Evolutionary conservation across 2,888 invertebrate genomes (phyloP).

Genomic region (Eulithis testata): DNA sequence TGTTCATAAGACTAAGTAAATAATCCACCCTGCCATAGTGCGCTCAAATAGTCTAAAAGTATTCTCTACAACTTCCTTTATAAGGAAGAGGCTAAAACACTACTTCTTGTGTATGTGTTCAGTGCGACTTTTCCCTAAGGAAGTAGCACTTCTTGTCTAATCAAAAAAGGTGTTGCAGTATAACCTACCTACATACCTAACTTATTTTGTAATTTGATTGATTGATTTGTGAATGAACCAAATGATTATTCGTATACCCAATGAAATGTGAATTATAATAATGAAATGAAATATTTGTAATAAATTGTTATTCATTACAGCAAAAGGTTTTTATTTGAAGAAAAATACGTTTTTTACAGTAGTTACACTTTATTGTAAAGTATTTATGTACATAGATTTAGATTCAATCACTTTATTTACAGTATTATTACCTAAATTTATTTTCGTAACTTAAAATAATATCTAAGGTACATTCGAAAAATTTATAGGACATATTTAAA

Average conservation of each 20-base stretch:
- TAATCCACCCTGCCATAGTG: slow-evolving; percentile 9
- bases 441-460: slow-evolving; percentile 14
- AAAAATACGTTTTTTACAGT: neutral
- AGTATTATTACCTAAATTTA: slow-evolving; percentile 22
- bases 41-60: neutral
- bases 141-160: too few species aligned
- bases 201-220: neutral
- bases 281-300: slow-evolving; percentile 55
- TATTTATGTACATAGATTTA: slow-evolving; percentile 41
- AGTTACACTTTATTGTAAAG: slow-evolving; percentile 39
- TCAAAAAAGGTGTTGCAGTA: too few species aligned
- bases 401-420: slow-evolving; percentile 35
- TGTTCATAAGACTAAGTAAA: neutral
- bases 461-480: neutral
- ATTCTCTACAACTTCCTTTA: too few species aligned
- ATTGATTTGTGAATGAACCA: slow-evolving; percentile 9
- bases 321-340: slow-evolving; percentile 2
- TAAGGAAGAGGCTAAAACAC: too few species aligned
- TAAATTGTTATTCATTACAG: slow-evolving; percentile 66
- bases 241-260: slow-evolving; percentile 38
- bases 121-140: too few species aligned
- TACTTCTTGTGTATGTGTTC: too few species aligned
- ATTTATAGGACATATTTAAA: neutral
- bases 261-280: slow-evolving; percentile 59
- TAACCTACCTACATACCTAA: too few species aligned